phyloP scores from a whole-genome alignment of 2,113 vertebrate genomes.

The Eulacestoma nigropectus region DNA sequence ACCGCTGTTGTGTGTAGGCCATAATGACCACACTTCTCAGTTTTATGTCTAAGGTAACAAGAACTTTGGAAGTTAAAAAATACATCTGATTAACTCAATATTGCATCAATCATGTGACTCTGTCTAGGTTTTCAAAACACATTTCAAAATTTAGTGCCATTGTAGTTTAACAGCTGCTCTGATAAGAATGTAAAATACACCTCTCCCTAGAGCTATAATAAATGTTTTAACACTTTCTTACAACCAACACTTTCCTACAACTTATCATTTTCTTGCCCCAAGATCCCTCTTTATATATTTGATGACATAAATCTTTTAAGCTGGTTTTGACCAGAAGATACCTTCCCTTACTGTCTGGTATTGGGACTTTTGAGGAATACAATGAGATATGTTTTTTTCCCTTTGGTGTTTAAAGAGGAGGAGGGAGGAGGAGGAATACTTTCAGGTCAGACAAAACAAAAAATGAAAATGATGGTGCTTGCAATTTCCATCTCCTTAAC shows the following conservation, averaged over 20 bases:
- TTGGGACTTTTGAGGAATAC: neutral
- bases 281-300: slow-evolving; percentile 57
- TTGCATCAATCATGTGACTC: slow-evolving; percentile 21
- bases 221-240: slow-evolving; percentile 67
- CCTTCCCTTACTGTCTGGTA: slow-evolving; percentile 26
- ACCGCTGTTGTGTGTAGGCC: slow-evolving; percentile 24
- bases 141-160: slow-evolving; percentile 12
- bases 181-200: slow-evolving; percentile 65
- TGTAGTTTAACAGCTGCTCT: slow-evolving; percentile 61
- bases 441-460: slow-evolving; percentile 24
- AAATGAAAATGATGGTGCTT: neutral
- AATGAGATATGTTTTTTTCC: neutral
- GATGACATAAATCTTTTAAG: slow-evolving; percentile 72
- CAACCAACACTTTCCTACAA: slow-evolving; percentile 51
- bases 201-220: slow-evolving; percentile 68
- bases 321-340: slow-evolving; percentile 59
- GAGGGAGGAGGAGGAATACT: neutral
- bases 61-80: slow-evolving; percentile 4
- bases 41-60: slow-evolving; percentile 59
- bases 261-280: slow-evolving; percentile 60
- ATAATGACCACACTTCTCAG: slow-evolving; percentile 56
- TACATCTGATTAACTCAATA: slow-evolving; percentile 11
- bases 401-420: neutral
- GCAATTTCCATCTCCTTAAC: neutral
- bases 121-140: slow-evolving; percentile 20